Percentiles rank a stretch among this genome's conserved stretches.
phyloP scores from a whole-genome alignment of 2,797 vertebrate species.

The Urosaurus nigricauda region DNA sequence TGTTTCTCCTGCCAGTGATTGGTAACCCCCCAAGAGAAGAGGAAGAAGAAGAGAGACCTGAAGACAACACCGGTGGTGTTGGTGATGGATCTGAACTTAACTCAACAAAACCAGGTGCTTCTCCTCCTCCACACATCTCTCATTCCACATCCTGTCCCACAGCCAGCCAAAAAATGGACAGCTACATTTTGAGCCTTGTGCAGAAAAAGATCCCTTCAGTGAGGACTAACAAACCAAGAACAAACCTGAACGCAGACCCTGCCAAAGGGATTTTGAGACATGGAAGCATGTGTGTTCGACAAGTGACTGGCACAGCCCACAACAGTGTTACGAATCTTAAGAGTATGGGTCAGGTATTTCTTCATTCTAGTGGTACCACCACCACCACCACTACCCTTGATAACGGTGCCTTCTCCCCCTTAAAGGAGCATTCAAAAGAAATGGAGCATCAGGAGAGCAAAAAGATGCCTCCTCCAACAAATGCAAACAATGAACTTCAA shows the following conservation, averaged over 20 bases:
- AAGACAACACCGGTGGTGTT: slow-evolving; percentile 68
- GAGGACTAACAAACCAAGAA: slow-evolving; percentile 91
- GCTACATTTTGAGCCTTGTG: slow-evolving; percentile 90
- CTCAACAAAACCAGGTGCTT: slow-evolving; percentile 71
- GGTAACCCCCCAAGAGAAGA: slow-evolving; percentile 80
- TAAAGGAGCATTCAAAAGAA: slow-evolving; percentile 81
- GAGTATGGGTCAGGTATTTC: slow-evolving; percentile 73
- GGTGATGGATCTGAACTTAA: slow-evolving; percentile 71
- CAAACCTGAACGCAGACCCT: slow-evolving; percentile 89
- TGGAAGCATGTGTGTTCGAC: slow-evolving; percentile 85
- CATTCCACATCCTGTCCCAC: slow-evolving; percentile 75
- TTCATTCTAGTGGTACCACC: slow-evolving; percentile 64
- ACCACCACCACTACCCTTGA: slow-evolving; percentile 63
- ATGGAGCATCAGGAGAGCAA: slow-evolving; percentile 78
- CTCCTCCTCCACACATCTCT: slow-evolving; percentile 75
- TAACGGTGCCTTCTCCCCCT: slow-evolving; percentile 71
- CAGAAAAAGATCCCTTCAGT: slow-evolving; percentile 88
- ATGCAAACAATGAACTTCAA: slow-evolving; percentile 69
- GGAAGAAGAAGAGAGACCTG: slow-evolving; percentile 62
- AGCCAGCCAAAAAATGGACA: slow-evolving; percentile 85
- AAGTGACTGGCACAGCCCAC: slow-evolving; percentile 69
- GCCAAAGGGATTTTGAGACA: slow-evolving; percentile 89
- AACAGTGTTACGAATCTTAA: slow-evolving; percentile 77
- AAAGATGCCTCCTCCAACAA: slow-evolving; percentile 61
- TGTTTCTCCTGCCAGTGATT: slow-evolving; percentile 83